A percentile compares a stretch with the other conserved stretches of the same genome.
Conservation (phyloP, 2,797 vertebrate species). For the Hemitrygon akajei region DNA sequence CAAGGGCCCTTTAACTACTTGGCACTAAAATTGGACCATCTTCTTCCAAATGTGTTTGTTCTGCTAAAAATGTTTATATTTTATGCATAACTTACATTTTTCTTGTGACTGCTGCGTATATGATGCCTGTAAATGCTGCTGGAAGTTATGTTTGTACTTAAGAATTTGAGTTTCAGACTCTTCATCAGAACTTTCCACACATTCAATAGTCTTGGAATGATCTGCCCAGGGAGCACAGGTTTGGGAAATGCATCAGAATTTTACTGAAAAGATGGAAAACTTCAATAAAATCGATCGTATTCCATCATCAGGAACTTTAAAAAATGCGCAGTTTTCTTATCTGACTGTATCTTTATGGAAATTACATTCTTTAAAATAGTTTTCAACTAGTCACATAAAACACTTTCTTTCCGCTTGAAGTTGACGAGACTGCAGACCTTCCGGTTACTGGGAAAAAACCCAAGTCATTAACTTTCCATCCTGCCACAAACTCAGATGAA, state of each 20-base stretch:
- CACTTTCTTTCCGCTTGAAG: background rate
- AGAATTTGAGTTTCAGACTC: too few species aligned
- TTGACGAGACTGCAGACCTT: background rate
- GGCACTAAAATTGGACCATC: too few species aligned
- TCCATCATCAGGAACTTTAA: background rate
- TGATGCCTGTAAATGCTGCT: too few species aligned
- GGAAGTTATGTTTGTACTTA: too few species aligned
- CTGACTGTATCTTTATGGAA: background rate
- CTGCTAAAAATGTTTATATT: too few species aligned
- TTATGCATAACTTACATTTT: too few species aligned
- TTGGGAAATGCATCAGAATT: too few species aligned
- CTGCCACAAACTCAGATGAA: background rate
- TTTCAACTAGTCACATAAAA: background rate
- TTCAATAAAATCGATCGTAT: background rate
- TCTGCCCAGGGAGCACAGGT: background rate
- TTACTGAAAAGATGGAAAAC: background rate
- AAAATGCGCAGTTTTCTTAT: background rate
- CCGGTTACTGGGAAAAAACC: background rate
- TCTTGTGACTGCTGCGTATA: too few species aligned
- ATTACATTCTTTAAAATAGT: background rate
- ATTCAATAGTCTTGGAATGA: background rate
- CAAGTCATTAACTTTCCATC: background rate
- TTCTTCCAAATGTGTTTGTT: too few species aligned
- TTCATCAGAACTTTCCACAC: too few species aligned
- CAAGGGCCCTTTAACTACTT: too few species aligned